Evolutionary conservation across 2,113 vertebrate genomes (phyloP), one percentile per base, ranked within the genome.

Genomic region (Terrapene triunguis): DNA sequence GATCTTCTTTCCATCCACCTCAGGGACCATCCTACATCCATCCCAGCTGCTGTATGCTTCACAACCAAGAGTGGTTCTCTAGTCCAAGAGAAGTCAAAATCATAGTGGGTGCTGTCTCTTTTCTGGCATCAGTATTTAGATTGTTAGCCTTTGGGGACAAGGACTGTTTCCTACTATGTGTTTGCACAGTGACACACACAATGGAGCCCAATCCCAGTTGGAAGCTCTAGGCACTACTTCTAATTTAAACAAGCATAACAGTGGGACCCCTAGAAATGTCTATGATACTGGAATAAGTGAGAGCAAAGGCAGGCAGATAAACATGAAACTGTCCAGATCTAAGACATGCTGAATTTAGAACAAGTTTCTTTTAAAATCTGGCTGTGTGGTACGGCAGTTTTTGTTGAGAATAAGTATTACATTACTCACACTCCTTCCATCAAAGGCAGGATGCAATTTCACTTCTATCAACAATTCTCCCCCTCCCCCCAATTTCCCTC

Each of bases 291-390:
- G 29, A 94, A 54, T 32, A 87, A 87, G 38, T 16, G 19, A 80
- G 6, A 89, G 22, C 16, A 92, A 54, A 93, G 87, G 35, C 29
- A 74, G 80, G 32, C 3, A 48, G 19, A 81, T 51, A 25, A 94
- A 22, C 17, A 88, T 80, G 21, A 57, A 1, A 14, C 89, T 89
- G 79, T 35, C 83, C 38, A 76, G 9, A 69, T 19, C 16, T 51
- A 92, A 93, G n/a, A 9, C 50, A 80, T 9, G 5, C 7, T 86
- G 32, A 65, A 82, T n/a, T 89, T 80, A 82, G 47, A 80, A 16
- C 14, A 89, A 17, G 55, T 84, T 24, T 8, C n/a, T 79, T 91
- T 80, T 83, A 93, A 88, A 95, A 89, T 86, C 29, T 69, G 81
- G 27, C 79, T 57, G 38, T 53, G 51, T 80, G 11, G 1, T 88